phyloP scores from a whole-genome alignment of 1,140 invertebrate species.

The Steinernema khuongi region DNA sequence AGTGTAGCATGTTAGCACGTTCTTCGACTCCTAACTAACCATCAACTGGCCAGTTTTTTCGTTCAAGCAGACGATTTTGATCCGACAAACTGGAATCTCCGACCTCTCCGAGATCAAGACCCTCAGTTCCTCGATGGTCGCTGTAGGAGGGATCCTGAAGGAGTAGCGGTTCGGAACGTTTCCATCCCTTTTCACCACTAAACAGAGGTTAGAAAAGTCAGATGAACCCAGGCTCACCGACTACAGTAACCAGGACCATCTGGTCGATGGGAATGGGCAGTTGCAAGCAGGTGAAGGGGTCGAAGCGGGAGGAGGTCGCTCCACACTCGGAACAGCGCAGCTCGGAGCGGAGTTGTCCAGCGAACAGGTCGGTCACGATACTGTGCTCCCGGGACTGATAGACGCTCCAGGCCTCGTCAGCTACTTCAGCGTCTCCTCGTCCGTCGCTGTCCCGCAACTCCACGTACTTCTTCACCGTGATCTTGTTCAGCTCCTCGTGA shows the following conservation, averaged over 20 bases:
- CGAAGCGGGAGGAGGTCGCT: conserved; percentile 75
- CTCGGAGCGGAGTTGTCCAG: conserved; percentile 79
- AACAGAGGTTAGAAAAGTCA: conserved; percentile 21
- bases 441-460: conserved; percentile 42
- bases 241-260: conserved; percentile 70
- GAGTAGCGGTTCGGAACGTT: conserved; percentile 76
- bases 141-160: conserved; percentile 70
- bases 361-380: conserved; percentile 74
- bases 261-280: conserved; percentile 73
- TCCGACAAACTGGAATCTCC: not conserved
- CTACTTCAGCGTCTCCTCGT: conserved; percentile 72
- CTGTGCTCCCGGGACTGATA: conserved; percentile 67
- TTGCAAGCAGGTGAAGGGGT: conserved; percentile 81
- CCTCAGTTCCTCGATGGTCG: conserved; percentile 68
- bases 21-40: not conserved
- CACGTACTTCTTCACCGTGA: conserved; percentile 60
- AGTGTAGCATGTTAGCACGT: not conserved
- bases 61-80: not conserved
- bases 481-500: conserved; percentile 76
- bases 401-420: conserved; percentile 64
- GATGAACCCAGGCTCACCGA: conserved; percentile 63
- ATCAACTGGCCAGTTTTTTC: not conserved
- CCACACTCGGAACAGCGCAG: conserved; percentile 72
- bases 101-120: conserved; percentile 63
- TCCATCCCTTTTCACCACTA: conserved; percentile 73